Conservation (phyloP, 2,113 vertebrate species). For the Addax nasomaculatus region DNA sequence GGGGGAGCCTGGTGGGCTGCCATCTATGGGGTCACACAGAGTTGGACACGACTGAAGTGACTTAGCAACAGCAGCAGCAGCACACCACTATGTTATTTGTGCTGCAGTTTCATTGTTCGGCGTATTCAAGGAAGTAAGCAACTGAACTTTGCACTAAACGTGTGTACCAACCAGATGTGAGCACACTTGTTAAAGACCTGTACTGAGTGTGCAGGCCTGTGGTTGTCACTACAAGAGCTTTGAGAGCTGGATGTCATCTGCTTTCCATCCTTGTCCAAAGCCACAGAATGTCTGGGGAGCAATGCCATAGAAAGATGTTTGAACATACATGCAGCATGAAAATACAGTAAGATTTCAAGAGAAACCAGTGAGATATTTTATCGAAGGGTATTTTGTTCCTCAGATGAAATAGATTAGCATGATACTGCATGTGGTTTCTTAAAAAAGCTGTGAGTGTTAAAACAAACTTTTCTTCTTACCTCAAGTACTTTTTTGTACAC, state of each 20-base stretch:
- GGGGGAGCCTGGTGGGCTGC: too few relatives aligned
- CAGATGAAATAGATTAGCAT: background rate
- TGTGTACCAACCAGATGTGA: background rate
- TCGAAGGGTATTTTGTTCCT: background rate
- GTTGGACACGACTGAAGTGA: too few relatives aligned
- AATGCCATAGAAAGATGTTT: background rate
- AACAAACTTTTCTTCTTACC: background rate
- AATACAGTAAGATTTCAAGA: background rate
- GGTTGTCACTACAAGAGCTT: background rate
- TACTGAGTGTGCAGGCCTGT: rapidly evolving
- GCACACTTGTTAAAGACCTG: rapidly evolving
- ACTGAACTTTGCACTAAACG: background rate
- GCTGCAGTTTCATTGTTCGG: too few relatives aligned
- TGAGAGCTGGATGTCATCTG: background rate
- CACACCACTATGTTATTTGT: background rate
- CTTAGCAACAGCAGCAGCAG: too few relatives aligned
- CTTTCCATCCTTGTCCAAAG: background rate
- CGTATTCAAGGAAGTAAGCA: background rate
- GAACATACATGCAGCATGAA: too few relatives aligned
- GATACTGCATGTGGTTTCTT: background rate
- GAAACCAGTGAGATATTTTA: background rate
- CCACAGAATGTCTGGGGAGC: background rate
- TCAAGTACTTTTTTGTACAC: background rate
- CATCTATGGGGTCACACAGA: too few relatives aligned
- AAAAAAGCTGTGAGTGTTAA: background rate